Evolutionary conservation across 2,888 invertebrate species (phyloP), one percentile per base, ranked within the genome.

Genomic region (Cephus runcator): DNA sequence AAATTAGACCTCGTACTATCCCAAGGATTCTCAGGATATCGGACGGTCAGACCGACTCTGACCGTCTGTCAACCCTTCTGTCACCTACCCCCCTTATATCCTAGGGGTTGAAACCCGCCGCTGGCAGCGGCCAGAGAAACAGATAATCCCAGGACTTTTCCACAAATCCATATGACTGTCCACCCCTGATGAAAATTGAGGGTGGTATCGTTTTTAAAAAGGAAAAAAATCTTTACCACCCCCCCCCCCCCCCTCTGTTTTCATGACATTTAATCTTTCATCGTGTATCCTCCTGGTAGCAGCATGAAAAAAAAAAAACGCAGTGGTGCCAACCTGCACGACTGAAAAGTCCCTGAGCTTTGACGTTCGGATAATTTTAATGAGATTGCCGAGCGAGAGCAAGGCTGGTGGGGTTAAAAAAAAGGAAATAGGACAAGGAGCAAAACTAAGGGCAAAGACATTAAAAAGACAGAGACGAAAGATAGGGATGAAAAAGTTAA

Each of bases 321-420:
- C 56, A 56, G 23, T 56, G 23, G 23, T 23, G 56, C 56, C 56
- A 56, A 56, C 56, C 23, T 23, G 56, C 9, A 23, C 23, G 56
- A 56, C 9, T 9, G 56, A 23, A 56, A 56, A 56, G 56, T 56
- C 56, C 23, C 23, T 23, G 56, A 56, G 56, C 40, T 56, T 56
- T 23, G 23, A 9, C 23, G 9, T 23, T 56, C 77, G 88, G 87
- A 88, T 89, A 86, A 88, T 87, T 89, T 88, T 89, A 90, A 90
- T 89, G 88, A 88, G 89, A 87, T 88, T 85, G 82, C 77, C 80
- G 76, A 76, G 75, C 1, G 35, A 3, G 11, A 34, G 9, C 1
- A 15, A 4, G 75, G 33, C 35, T 35, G 34, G 56, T 4, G 69
- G 6, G 40, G 35, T 2, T 12, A 3, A 15, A 34, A 30, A 33